Conservation (phyloP, 2,113 vertebrate species). For the Marcusenius ussheri region DNA sequence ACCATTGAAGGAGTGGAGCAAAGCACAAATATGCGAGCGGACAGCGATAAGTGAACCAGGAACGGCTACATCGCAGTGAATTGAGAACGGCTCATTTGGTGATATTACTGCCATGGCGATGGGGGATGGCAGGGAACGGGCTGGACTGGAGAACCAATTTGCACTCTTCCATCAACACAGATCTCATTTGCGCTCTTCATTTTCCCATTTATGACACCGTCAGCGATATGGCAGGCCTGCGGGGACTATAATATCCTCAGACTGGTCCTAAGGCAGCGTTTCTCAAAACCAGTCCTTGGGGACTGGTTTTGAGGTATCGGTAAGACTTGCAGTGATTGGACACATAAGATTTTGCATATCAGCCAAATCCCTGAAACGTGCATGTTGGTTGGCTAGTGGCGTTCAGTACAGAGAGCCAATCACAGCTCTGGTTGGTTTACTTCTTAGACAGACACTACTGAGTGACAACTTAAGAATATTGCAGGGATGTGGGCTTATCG, state of each 20-base stretch:
- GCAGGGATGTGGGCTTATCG: background rate
- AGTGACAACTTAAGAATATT: background rate
- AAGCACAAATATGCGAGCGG: background rate
- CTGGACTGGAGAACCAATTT: background rate
- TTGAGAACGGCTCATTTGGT: background rate
- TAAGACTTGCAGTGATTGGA: background rate
- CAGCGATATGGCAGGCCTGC: background rate
- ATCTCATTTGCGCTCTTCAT: background rate
- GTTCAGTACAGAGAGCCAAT: background rate
- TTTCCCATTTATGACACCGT: background rate
- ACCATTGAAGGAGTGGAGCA: background rate
- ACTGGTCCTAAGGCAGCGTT: too few relatives aligned
- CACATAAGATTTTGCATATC: background rate
- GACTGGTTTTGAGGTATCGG: background rate
- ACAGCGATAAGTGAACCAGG: background rate
- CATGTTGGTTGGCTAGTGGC: background rate
- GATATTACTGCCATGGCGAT: background rate
- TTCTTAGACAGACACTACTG: background rate
- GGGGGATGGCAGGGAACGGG: background rate
- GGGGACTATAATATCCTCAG: background rate
- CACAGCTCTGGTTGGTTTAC: background rate
- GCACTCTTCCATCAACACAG: background rate
- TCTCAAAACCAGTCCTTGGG: too few relatives aligned
- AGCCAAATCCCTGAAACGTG: background rate
- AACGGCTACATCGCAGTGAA: background rate